These are phyloP conservation scores for Parazoanthus darwini DNA, from an alignment of 92 coral and sea anemone genomes.

Conservation along the genomic window DNA sequence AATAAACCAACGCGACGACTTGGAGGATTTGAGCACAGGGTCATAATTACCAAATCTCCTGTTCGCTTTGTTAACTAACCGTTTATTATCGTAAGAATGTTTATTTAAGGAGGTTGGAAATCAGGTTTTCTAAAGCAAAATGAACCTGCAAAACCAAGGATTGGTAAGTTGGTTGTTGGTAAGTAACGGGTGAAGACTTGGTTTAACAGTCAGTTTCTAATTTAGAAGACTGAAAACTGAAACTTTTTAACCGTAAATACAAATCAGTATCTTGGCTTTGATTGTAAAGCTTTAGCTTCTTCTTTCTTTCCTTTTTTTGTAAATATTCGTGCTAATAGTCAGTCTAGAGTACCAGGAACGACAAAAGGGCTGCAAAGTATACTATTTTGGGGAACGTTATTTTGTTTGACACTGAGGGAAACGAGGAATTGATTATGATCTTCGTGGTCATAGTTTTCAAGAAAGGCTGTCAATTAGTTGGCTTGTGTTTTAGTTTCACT, in stretches of 20 bases:
- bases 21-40: not conserved
- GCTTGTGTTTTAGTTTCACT: not conserved
- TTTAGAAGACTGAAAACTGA: not conserved
- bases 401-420: not conserved
- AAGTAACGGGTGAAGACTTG: not conserved
- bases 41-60: not conserved
- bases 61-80: not conserved
- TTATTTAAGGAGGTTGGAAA: not conserved
- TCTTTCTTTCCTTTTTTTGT: not conserved
- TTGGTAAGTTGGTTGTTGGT: constrained; percentile 18
- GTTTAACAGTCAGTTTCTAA: not conserved
- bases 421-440: not conserved
- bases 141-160: not conserved
- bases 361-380: not conserved
- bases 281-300: not conserved
- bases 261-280: too few relatives aligned
- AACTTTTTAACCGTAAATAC: not conserved
- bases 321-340: not conserved
- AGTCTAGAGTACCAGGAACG: not conserved
- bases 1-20: not conserved
- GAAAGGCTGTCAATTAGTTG: not conserved
- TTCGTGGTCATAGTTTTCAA: too few relatives aligned
- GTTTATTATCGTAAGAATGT: not conserved
- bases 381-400: not conserved
- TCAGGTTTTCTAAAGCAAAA: not conserved